These are phyloP conservation scores for Urocitellus parryii DNA, from an alignment of 2,113 vertebrate species.

Conservation along the genomic window DNA sequence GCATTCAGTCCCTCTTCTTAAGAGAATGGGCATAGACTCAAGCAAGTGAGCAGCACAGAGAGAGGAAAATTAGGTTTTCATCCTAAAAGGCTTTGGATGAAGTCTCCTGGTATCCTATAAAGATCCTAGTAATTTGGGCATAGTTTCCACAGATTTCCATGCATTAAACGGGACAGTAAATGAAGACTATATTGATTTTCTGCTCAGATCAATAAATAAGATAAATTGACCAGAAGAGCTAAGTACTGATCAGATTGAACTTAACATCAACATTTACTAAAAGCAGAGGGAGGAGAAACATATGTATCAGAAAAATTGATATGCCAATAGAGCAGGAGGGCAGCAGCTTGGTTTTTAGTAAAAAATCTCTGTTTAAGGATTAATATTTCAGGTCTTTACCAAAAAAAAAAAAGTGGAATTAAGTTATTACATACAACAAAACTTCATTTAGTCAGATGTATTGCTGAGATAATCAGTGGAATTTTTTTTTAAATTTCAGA, in stretches of 20 bases:
- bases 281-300: constrained; percentile 65
- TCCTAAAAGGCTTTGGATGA: background rate
- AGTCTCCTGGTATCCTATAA: background rate
- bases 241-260: constrained; percentile 73
- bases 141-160: constrained; percentile 61
- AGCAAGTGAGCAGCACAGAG: too few species aligned
- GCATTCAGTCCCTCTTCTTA: background rate
- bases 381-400: constrained; percentile 49
- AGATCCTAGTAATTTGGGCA: constrained; percentile 2
- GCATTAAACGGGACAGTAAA: constrained; percentile 83
- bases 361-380: constrained; percentile 64
- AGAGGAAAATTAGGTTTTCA: background rate
- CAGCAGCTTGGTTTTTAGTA: constrained; percentile 2
- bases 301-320: constrained; percentile 68
- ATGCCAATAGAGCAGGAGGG: background rate
- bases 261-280: constrained; percentile 81
- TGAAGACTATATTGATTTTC: constrained; percentile 87
- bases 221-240: constrained; percentile 82
- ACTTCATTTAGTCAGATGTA: constrained; percentile 52
- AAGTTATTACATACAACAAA: constrained; percentile 69
- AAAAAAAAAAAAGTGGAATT: background rate
- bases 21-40: accelerated
- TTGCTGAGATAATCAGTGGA: constrained; percentile 1
- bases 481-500: background rate
- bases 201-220: constrained; percentile 87